phyloP scores from a whole-genome alignment of 2,888 invertebrate genomes.

The Ellobium chinense region DNA sequence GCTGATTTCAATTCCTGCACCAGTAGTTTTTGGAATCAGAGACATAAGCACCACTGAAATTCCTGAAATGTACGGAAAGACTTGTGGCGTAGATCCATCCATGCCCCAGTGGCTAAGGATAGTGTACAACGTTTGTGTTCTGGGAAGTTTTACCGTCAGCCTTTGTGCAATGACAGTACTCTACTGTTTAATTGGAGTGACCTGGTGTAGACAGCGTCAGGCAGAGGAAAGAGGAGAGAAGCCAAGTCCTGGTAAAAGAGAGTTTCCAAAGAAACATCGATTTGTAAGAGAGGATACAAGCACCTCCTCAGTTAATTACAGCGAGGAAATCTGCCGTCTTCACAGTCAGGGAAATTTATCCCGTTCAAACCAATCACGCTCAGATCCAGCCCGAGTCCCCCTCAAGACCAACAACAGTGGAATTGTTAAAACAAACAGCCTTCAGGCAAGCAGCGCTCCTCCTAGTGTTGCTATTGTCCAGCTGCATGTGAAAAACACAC shows the following conservation, averaged over 20 bases:
- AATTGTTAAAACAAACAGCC: slow-evolving; percentile 34
- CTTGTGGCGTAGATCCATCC: slow-evolving; percentile 62
- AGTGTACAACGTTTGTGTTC: slow-evolving; percentile 60
- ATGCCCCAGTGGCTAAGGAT: slow-evolving; percentile 52
- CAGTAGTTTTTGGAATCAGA: slow-evolving; percentile 61
- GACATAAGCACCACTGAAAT: slow-evolving; percentile 49
- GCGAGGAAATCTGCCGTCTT: slow-evolving; percentile 37
- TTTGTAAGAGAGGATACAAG: slow-evolving; percentile 52
- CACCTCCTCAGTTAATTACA: slow-evolving; percentile 46
- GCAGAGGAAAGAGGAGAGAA: slow-evolving; percentile 61
- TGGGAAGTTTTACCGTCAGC: slow-evolving; percentile 57
- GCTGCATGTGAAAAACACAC: slow-evolving; percentile 54
- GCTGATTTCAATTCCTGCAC: slow-evolving; percentile 61
- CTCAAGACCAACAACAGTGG: slow-evolving; percentile 45
- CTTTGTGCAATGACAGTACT: slow-evolving; percentile 57
- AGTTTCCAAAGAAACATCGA: slow-evolving; percentile 51
- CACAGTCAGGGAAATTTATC: slow-evolving; percentile 15
- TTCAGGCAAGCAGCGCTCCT: slow-evolving; percentile 36
- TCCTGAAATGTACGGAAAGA: slow-evolving; percentile 54
- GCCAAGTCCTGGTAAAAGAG: slow-evolving; percentile 41
- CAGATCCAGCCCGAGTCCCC: slow-evolving; percentile 46
- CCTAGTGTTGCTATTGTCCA: slow-evolving; percentile 33
- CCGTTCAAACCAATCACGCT: slow-evolving; percentile 14
- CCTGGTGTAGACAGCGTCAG: slow-evolving; percentile 58
- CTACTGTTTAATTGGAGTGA: slow-evolving; percentile 62